These are phyloP conservation scores for Panthera leo DNA, from an alignment of 2,113 vertebrate species.

Conservation along the genomic window DNA sequence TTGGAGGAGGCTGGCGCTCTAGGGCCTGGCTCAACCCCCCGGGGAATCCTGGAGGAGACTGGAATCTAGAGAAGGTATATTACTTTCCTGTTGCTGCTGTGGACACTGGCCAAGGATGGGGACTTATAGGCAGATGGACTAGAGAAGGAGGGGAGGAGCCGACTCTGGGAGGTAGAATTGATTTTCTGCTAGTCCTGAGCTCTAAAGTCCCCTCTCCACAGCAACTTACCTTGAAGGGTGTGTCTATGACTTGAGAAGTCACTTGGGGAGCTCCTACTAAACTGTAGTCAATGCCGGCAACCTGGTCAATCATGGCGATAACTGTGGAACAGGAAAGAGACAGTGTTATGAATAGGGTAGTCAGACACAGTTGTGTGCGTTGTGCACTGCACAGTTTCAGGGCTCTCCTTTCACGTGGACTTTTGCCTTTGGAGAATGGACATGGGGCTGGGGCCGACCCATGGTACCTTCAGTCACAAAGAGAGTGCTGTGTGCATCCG, in stretches of 20 bases:
- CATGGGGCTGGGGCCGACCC: not conserved
- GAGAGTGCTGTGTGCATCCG: not conserved
- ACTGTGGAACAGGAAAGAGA: slow-evolving; percentile 67
- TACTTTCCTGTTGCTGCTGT: not conserved
- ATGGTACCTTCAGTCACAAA: not conserved
- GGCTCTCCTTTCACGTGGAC: not conserved
- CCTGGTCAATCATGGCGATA: slow-evolving; percentile 70
- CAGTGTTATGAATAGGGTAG: not conserved
- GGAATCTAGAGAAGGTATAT: not conserved
- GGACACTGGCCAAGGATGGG: not conserved
- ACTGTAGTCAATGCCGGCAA: slow-evolving; percentile 80
- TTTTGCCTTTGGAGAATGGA: not conserved
- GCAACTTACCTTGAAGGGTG: slow-evolving; percentile 79
- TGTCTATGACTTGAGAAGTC: slow-evolving; percentile 42
- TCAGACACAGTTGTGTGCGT: not conserved
- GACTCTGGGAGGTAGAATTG: not conserved
- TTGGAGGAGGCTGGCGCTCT: not conserved
- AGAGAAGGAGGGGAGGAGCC: not conserved
- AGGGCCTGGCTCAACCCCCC: not conserved
- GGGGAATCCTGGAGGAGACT: not conserved
- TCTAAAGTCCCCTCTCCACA: not conserved
- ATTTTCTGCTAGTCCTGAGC: not conserved
- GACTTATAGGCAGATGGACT: not conserved
- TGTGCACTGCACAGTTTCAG: not conserved
- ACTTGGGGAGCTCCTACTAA: slow-evolving; percentile 78